Conservation (phyloP, 2,797 vertebrate species). For the Propithecus deckenii region DNA sequence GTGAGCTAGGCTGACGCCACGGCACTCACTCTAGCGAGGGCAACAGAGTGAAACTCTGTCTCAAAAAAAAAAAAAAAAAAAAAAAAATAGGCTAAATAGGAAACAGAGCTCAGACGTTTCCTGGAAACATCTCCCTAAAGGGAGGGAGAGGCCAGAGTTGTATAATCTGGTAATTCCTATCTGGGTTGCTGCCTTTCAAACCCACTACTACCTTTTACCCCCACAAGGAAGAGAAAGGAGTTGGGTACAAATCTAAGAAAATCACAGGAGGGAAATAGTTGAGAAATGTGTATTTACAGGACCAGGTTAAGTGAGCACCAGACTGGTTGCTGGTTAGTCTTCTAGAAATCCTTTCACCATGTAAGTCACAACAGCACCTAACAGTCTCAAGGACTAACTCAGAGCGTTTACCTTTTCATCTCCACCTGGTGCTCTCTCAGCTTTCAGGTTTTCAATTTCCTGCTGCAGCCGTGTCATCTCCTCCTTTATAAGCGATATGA, state of each 20-base stretch:
- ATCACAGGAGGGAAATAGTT: not conserved
- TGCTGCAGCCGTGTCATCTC: conserved; percentile 95
- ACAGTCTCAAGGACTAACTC: not conserved
- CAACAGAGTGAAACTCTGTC: too few species aligned
- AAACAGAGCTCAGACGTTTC: not conserved
- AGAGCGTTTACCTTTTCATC: conserved; percentile 90
- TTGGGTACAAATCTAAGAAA: not conserved
- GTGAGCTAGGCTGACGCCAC: too few species aligned
- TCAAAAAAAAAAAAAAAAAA: too few species aligned
- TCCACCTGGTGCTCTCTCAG: conserved; percentile 84
- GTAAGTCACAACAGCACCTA: not conserved
- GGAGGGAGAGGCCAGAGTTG: not conserved
- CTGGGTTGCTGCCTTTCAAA: not conserved
- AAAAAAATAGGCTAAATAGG: not conserved
- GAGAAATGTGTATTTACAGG: not conserved
- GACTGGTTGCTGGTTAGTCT: not conserved
- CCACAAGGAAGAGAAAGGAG: not conserved
- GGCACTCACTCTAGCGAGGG: too few species aligned
- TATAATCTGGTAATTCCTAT: too few species aligned
- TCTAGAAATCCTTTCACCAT: not conserved
- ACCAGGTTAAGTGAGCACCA: not conserved
- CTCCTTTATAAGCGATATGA: conserved; percentile 86
- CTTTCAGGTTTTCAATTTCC: conserved; percentile 91
- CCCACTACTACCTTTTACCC: not conserved
- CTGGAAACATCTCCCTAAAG: not conserved